Base-by-base conservation (phyloP, 1,140 invertebrate species). In the Megathymus violae region DNA sequence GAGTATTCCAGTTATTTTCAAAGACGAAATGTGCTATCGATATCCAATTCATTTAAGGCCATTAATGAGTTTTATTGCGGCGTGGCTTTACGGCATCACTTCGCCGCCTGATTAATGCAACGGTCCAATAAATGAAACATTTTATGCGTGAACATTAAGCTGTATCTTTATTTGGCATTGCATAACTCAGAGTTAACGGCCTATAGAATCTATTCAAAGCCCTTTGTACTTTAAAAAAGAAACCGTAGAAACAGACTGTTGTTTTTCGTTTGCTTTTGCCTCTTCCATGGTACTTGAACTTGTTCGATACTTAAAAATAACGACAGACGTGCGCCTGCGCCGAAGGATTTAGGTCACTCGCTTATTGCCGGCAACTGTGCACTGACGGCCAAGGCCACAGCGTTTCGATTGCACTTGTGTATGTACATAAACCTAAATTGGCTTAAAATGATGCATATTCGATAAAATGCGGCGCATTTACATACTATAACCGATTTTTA, bases 21-120 rank as follows among this genome's bases (percentile, higher is more conserved):
- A 64, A 72, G 69, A 62, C 67, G 40, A 78, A 87, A 87, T 78
- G 79, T 87, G 85, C 77, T 82, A 79, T 76, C 66, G 71, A 80
- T 76, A 64, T 69, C 80, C 78, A 85, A 87, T 89, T 85, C 81
- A 87, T 85, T 89, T 80, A 77, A 63, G 75, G 54, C 68, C 67
- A 87, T 86, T 82, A 82, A 85, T 80, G 78, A 86, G 72, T 56
- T 86, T 89, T 84, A 88, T 84, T 77, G 66, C 71, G 60, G 62
- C 38, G 64, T 68, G 51, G 72, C 60, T 89, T 89, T 87, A 84
- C 82, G 71, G 70, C 56, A 71, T 67, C 54, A 61, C 52, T 64
- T 47, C 56, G 54, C 52, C 65, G 62, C 54, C 74, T 81, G 79
- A 86, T 85, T 80, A 85, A 85, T 83, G 82, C 65, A 74, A 78